Base-by-base conservation (phyloP, 1,140 invertebrate genomes). In the Macrocentrus cingulum region DNA sequence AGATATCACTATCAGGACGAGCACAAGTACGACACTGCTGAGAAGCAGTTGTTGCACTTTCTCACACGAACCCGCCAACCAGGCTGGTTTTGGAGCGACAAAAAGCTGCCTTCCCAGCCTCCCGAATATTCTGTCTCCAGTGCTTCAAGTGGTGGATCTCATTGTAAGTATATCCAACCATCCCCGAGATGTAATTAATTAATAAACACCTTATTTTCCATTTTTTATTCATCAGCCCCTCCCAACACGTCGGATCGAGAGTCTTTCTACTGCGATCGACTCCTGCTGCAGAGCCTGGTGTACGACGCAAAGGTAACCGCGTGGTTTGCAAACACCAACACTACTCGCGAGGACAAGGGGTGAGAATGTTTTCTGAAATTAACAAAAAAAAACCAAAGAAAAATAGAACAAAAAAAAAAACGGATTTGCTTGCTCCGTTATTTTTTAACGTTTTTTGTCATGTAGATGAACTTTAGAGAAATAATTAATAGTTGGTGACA, bases 221-320 rank as follows among this genome's bases (percentile, higher is more conserved):
- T 29, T 20, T 20, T 50, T 42, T 41, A 25, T 42, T 51, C 29
- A 51, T 18, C 68, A 83, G 83, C 69, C 70, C 80, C 75, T 72
- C 73, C 72, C 69, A 82, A 79, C 65, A 85, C 84, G 70, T 71
- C 74, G 64, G 84, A 84, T 64, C 84, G 81, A 72, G 82, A 86
- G 66, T 82, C 80, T 56, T 87, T 86, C 69, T 86, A 84, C 74
- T 87, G 85, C 81, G 92, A 97, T 72, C 86, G 91, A 60, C 87
- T 89, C 65, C 78, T 96, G 16, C 86, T 96, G 67, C 86, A 89
- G 66, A 89, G 88, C 45, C 76, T 95, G 22, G 87, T 95, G 0
- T 93, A 90, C 66, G 94, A 96, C 77, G 93, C 93, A 1, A 86
- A 89, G 67, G 88, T 89, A 64, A 95, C 92, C 8, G 84, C 88